These are phyloP conservation scores for Aphrophora alni DNA, from an alignment of 2,888 invertebrate genomes.

Conservation along the genomic window DNA sequence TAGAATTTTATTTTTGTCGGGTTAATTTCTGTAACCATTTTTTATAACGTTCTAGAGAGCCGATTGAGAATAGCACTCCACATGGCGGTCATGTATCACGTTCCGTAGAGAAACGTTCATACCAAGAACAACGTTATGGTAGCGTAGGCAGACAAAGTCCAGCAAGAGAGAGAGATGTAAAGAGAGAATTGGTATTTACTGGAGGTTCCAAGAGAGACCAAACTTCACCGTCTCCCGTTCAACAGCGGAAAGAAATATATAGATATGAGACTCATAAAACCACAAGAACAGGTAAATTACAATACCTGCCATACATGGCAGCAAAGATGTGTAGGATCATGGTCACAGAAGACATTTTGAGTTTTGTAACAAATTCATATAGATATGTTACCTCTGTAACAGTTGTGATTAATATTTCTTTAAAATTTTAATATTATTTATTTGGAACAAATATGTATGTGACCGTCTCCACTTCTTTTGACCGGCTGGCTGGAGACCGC, in stretches of 20 bases:
- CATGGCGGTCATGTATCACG: slow-evolving; percentile 45
- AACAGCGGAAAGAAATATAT: slow-evolving; percentile 45
- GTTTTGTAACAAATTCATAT: too few species aligned
- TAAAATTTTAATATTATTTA: too few species aligned
- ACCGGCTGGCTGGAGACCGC: too few species aligned
- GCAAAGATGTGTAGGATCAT: too few species aligned
- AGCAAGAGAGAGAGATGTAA: slow-evolving; percentile 35
- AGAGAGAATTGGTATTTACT: slow-evolving; percentile 49
- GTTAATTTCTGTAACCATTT: too few species aligned
- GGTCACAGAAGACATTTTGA: too few species aligned
- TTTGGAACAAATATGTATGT: too few species aligned
- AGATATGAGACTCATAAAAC: slow-evolving; percentile 47
- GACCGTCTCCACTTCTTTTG: too few species aligned
- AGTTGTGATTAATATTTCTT: too few species aligned
- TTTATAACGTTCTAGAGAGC: slow-evolving; percentile 45
- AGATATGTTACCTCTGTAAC: too few species aligned
- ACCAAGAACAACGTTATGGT: slow-evolving; percentile 48
- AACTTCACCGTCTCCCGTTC: slow-evolving; percentile 41
- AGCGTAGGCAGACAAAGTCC: slow-evolving; percentile 42
- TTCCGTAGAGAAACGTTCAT: slow-evolving; percentile 44
- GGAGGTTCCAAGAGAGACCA: slow-evolving; percentile 45
- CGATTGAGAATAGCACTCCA: slow-evolving; percentile 48
- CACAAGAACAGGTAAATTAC: slow-evolving; percentile 48
- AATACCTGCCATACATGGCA: too few species aligned
- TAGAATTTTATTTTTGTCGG: too few species aligned